Base-by-base conservation (phyloP, 2,888 invertebrate species). In the Cheilosia pagana region DNA sequence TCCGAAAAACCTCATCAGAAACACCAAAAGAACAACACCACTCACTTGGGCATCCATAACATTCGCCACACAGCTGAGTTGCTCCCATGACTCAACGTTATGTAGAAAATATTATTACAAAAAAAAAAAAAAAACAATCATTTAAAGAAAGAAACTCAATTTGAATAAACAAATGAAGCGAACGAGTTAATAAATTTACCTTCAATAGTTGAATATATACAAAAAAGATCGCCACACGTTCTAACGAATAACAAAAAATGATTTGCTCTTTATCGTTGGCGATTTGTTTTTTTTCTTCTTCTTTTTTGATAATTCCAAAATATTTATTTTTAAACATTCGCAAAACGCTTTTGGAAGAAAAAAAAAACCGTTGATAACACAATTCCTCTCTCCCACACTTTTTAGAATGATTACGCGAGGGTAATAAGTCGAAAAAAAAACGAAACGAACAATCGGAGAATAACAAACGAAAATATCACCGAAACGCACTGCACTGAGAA, bases 101-200 rank as follows among this genome's bases (percentile, higher is more conserved):
- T 50, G 53, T 65, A 50, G 50, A 25, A 82, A 72, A 39, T 45
- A 63, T 23, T 59, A 43, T 23, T 35, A 21, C 4, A 53, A 45
- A 35, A 65, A 60, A 60, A 57, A 28, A 45, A 63, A 21, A 16
- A 60, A 43, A 43, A 16, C n/a, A 77, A 60, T 25, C 68, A 70
- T 55, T 35, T 53, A 53, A 14, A 70, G 48, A 67, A 52, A 53
- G 16, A 63, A 59, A 25, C 52, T 57, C 63, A 57, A 83, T 83
- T 83, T 74, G 68, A 83, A 83, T 83, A 83, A 83, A 78, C 78
- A 83, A 78, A 83, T 74, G 74, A 71, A 77, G 43, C 72, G 57
- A 74, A 74, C 72, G 78, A 74, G 50, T 78, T 74, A 63, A 57
- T 74, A 72, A 76, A 45, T 83, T 77, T 74, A 83, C 72, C 82